phyloP scores from a whole-genome alignment of 2,888 invertebrate genomes.

The Tipula lateralis region DNA sequence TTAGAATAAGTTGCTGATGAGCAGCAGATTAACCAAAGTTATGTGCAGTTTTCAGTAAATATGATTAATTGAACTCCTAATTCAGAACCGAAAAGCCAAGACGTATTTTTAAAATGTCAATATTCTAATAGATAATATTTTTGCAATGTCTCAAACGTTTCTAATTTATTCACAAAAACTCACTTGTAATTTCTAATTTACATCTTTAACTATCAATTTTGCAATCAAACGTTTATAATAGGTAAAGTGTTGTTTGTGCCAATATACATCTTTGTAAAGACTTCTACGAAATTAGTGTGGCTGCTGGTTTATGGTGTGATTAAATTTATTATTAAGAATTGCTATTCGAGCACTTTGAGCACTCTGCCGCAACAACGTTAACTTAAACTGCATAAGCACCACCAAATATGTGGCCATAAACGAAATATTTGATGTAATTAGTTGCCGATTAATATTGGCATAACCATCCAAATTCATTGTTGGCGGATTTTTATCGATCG shows the following conservation, averaged over 20 bases:
- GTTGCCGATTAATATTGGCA: constrained; percentile 63
- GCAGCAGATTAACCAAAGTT: too few species aligned
- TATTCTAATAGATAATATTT: too few species aligned
- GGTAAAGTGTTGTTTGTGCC: not conserved
- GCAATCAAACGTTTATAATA: not conserved
- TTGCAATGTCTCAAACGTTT: too few species aligned
- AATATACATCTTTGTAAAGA: not conserved
- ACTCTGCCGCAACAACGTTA: constrained; percentile 57
- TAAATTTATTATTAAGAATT: not conserved
- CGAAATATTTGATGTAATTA: constrained; percentile 66
- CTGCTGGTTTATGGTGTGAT: not conserved
- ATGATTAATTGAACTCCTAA: too few species aligned
- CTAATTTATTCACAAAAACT: too few species aligned
- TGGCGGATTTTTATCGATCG: constrained; percentile 69
- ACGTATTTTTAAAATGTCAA: too few species aligned
- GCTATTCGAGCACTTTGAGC: constrained; percentile 43
- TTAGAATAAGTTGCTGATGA: too few species aligned
- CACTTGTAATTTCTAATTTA: too few species aligned
- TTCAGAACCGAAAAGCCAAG: too few species aligned
- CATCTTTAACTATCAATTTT: too few species aligned
- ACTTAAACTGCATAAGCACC: constrained; percentile 67
- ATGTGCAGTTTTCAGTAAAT: too few species aligned
- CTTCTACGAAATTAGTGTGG: not conserved
- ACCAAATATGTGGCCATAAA: constrained; percentile 69
- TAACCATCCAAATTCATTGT: constrained; percentile 72